Evolutionary conservation across 2,797 vertebrate species (phyloP).

Genomic region (Decapterus maruadsi): DNA sequence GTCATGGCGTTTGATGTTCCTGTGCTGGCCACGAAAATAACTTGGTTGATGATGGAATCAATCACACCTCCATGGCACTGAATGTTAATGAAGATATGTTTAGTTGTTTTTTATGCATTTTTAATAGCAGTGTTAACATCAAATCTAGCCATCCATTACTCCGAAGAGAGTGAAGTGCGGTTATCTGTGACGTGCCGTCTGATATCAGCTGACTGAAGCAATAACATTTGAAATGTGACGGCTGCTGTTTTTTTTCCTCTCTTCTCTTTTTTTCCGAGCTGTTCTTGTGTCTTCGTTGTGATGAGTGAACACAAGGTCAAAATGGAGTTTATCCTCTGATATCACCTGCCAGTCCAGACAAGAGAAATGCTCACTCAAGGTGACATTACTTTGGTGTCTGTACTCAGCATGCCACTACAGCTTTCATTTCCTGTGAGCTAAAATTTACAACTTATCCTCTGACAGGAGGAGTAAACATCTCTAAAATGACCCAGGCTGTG

Average conservation of each 20-base stretch:
- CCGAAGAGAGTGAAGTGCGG: constrained; percentile 55
- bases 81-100: constrained; percentile 77
- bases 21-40: constrained; percentile 76
- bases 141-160: constrained; percentile 56
- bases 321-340: constrained; percentile 83
- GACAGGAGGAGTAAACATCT: constrained; percentile 81
- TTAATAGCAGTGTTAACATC: constrained; percentile 72
- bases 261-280: background rate
- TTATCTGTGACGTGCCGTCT: constrained; percentile 56
- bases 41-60: constrained; percentile 80
- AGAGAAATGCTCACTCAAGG: constrained; percentile 80
- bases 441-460: constrained; percentile 81
- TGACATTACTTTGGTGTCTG: constrained; percentile 82
- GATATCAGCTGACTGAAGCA: constrained; percentile 74
- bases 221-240: constrained; percentile 77
- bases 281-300: constrained; percentile 76
- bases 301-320: constrained; percentile 83
- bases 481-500: constrained; percentile 75
- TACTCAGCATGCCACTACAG: constrained; percentile 71
- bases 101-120: constrained; percentile 66
- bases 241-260: constrained; percentile 33
- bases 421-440: constrained; percentile 80
- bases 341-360: constrained; percentile 84
- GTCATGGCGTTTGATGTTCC: constrained; percentile 81
- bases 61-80: constrained; percentile 68